These are phyloP conservation scores for Formica aserva DNA, from an alignment of 2,888 invertebrate genomes.

Conservation along the genomic window DNA sequence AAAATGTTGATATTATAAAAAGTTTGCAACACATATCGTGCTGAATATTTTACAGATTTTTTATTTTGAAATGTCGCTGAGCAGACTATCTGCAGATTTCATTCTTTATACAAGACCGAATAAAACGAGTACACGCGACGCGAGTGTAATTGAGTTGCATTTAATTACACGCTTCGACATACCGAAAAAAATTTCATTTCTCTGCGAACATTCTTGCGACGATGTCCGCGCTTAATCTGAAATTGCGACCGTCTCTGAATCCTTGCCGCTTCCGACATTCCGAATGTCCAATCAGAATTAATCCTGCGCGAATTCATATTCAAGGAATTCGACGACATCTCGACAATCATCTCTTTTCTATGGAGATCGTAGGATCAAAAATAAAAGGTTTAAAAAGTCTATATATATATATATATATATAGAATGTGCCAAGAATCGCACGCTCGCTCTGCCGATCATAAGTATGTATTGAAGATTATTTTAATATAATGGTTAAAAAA, in stretches of 20 bases:
- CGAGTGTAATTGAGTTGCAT: conserved; percentile 30
- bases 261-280: conserved; percentile 24
- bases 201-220: conserved; percentile 8
- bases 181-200: conserved; percentile 47
- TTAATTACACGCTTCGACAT: conserved; percentile 35
- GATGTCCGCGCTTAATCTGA: conserved; percentile 42
- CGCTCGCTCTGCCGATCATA: not conserved
- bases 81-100: not conserved
- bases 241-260: conserved; percentile 30
- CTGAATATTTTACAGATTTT: not conserved
- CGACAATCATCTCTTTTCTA: conserved; percentile 30
- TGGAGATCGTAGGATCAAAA: not conserved
- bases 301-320: conserved; percentile 58
- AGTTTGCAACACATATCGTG: not conserved
- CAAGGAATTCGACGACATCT: conserved; percentile 39
- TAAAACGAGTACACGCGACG: conserved; percentile 5
- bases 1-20: not conserved
- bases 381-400: conserved; percentile 48
- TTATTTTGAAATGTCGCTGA: not conserved
- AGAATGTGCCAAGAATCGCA: not conserved
- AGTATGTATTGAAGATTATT: not conserved
- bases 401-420: conserved; percentile 20
- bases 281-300: conserved; percentile 55
- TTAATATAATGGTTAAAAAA: not conserved
- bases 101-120: conserved; percentile 6